Evolutionary conservation across 1,140 invertebrate genomes (phyloP).

Genomic region (Ganaspis sp.): DNA sequence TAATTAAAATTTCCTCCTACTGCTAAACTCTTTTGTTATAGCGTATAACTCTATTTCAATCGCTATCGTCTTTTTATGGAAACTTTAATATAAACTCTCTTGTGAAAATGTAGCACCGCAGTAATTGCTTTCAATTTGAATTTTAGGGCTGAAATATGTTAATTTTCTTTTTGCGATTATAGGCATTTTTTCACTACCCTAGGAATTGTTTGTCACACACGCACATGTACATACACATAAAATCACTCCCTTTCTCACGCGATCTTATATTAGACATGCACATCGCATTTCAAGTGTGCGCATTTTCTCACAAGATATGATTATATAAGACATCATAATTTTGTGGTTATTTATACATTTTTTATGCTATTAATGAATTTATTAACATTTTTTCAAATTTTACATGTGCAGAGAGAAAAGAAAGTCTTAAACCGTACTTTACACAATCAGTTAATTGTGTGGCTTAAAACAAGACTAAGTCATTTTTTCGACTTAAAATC

Average conservation of each 20-base stretch:
- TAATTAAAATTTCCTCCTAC: not conserved
- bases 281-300: not conserved
- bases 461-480: too few species aligned
- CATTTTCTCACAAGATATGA: conserved; percentile 2
- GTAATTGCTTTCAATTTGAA: conserved; percentile 1
- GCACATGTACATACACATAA: too few species aligned
- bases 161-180: conserved; percentile 1
- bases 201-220: not conserved
- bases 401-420: too few species aligned
- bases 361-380: too few species aligned
- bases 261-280: not conserved
- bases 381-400: too few species aligned
- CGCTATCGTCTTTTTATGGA: not conserved
- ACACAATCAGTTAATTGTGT: too few species aligned
- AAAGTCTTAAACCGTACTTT: too few species aligned
- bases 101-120: not conserved
- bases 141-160: not conserved
- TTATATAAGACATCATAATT: not conserved
- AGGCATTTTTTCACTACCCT: not conserved
- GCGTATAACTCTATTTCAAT: not conserved
- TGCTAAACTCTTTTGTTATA: too few species aligned
- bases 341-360: not conserved
- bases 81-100: not conserved
- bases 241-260: not conserved
- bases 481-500: too few species aligned